Base-by-base conservation (phyloP, 2,888 invertebrate species). In the Macrophya alboannulata region DNA sequence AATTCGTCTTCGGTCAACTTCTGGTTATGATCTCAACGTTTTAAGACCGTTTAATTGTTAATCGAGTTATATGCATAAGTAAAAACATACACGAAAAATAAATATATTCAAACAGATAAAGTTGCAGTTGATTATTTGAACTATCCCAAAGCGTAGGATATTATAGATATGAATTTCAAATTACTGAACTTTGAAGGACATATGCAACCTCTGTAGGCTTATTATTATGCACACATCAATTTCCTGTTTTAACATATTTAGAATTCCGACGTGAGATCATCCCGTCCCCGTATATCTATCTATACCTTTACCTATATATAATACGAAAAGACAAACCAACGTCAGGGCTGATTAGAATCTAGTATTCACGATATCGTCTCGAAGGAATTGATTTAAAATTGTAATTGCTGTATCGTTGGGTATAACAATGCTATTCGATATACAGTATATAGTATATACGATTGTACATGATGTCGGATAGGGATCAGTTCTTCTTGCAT, bases 1-100 rank as follows among this genome's bases (percentile, higher is more conserved):
- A 81, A 81, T 62, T 62, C 81, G 15, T 62, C 25, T 43, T 6
- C 45, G 81, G 81, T 62, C 81, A 81, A 81, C 65, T 62, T 25
- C 81, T 43, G 81, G 81, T 81, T 62, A 81, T 9, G 59, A 51
- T 77, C 77, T 77, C 51, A n/a, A 37, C 1, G 6, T 31, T 48
- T 55, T 55, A 51, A 37, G 37, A 55, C 55, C 31, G 31, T 3
- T 31, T 31, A 31, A 31, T 31, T 55, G 10, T 10, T n/a, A 43
- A 48, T 48, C 55, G 37, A 17, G 68, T 68, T 4, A 10, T 31
- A 45, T 74, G 21, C 17, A 25, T n/a, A 25, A 9, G 9, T 15
- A 48, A 1, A n/a, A 1, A 68, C 5, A 37, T 3, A 15, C 6
- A 37, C 8, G 5, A 15, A 37, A 5, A 37, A 37, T 37, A 68